These are phyloP conservation scores for Xyliphius kryptos DNA, from an alignment of 2,113 vertebrate species.

Conservation along the genomic window DNA sequence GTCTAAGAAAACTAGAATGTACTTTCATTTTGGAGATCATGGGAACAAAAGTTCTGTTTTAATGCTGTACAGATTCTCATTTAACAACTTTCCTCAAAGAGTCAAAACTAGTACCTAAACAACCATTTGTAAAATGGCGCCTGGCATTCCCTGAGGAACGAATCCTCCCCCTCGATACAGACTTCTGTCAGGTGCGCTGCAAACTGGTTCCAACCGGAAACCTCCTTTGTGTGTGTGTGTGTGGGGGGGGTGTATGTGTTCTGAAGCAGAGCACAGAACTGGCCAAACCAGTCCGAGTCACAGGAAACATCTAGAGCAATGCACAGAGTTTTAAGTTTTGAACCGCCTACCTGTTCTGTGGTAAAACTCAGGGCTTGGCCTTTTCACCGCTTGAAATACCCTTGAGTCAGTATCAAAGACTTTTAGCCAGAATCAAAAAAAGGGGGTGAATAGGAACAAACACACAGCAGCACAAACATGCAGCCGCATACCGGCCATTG, in stretches of 20 bases:
- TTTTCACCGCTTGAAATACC: neutral
- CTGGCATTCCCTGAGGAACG: too few relatives aligned
- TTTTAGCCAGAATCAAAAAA: neutral
- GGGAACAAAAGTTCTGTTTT: too few relatives aligned
- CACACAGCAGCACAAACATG: too few relatives aligned
- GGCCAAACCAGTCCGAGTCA: slow-evolving; percentile 56
- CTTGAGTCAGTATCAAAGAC: neutral
- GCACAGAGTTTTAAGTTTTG: slow-evolving; percentile 1
- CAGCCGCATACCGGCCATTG: too few relatives aligned
- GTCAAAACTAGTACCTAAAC: too few relatives aligned
- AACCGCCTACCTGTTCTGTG: slow-evolving; percentile 27
- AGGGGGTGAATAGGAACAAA: neutral
- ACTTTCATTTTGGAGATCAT: too few relatives aligned
- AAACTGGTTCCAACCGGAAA: slow-evolving; percentile 57
- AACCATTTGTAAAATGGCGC: too few relatives aligned
- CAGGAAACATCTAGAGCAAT: neutral
- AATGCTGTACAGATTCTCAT: too few relatives aligned
- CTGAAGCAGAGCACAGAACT: slow-evolving; percentile 45
- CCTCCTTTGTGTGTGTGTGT: neutral
- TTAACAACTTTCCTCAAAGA: too few relatives aligned
- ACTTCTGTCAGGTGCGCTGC: slow-evolving; percentile 41
- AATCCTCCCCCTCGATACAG: slow-evolving; percentile 41
- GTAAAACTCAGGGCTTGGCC: slow-evolving; percentile 31
- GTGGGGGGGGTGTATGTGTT: slow-evolving; percentile 20
- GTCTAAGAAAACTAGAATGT: too few relatives aligned